Evolutionary conservation across 2,797 vertebrate species (phyloP).

Genomic region (Tolypeutes matacus): DNA sequence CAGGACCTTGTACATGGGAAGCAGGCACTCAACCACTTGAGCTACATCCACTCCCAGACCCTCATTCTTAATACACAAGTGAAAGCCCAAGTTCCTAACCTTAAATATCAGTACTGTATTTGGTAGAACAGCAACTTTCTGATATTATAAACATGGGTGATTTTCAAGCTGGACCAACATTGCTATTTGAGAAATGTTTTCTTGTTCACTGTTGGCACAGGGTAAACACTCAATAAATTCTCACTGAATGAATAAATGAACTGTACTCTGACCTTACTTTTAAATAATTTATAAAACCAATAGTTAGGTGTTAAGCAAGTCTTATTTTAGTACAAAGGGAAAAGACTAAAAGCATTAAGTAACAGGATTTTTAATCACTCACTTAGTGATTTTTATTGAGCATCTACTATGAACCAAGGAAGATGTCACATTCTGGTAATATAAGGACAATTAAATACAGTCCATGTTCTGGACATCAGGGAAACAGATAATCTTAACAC

Average conservation of each 20-base stretch:
- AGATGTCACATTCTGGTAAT: background rate
- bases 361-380: background rate
- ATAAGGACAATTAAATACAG: background rate
- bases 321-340: background rate
- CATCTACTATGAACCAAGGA: background rate
- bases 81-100: conserved; percentile 37
- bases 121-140: conserved; percentile 11
- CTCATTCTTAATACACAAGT: conserved; percentile 12
- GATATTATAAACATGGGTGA: background rate
- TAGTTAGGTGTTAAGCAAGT: conserved; percentile 44
- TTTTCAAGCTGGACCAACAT: conserved; percentile 2
- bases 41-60: background rate
- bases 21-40: too few relatives aligned
- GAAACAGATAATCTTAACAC: background rate
- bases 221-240: conserved; percentile 23
- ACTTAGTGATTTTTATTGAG: conserved; percentile 22
- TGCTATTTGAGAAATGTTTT: conserved; percentile 42
- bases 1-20: too few relatives aligned
- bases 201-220: background rate
- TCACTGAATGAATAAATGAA: conserved; percentile 43
- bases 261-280: conserved; percentile 16
- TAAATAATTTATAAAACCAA: conserved; percentile 27
- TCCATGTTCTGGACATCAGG: background rate
- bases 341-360: conserved; percentile 17
- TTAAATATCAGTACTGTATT: background rate